These are phyloP conservation scores for Petroica traversi DNA, from an alignment of 2,113 vertebrate genomes.

Conservation along the genomic window DNA sequence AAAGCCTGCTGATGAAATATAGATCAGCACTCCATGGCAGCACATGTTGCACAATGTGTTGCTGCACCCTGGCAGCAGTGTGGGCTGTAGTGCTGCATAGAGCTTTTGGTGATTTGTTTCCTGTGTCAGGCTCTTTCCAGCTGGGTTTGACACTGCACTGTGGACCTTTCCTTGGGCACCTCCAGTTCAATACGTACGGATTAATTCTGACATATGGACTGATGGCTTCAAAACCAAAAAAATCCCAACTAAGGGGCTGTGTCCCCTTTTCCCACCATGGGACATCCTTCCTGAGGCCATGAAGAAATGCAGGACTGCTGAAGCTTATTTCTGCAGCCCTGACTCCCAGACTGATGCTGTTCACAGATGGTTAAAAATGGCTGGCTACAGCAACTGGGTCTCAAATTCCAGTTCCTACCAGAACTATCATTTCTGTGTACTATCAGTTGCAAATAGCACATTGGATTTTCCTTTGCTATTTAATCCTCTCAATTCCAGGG, in stretches of 20 bases:
- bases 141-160: not conserved
- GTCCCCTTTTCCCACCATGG: not conserved
- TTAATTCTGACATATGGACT: not conserved
- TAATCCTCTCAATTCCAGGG: slow-evolving; percentile 39
- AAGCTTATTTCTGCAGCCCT: not conserved
- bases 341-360: not conserved
- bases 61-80: not conserved
- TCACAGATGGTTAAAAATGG: not conserved
- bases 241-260: not conserved
- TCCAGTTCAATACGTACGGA: not conserved
- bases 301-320: not conserved
- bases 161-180: not conserved
- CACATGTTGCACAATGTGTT: not conserved
- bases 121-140: not conserved
- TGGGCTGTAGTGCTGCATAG: not conserved
- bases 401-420: slow-evolving; percentile 40
- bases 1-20: not conserved
- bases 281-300: not conserved
- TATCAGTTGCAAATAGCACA: slow-evolving; percentile 34
- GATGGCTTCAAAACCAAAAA: not conserved
- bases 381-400: not conserved
- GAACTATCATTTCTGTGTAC: not conserved
- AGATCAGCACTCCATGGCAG: not conserved
- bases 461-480: slow-evolving; percentile 46
- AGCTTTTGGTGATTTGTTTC: not conserved